phyloP scores from a whole-genome alignment of 37 sponge, comb jelly and placozoan species.

The Hormiphora californensis region DNA sequence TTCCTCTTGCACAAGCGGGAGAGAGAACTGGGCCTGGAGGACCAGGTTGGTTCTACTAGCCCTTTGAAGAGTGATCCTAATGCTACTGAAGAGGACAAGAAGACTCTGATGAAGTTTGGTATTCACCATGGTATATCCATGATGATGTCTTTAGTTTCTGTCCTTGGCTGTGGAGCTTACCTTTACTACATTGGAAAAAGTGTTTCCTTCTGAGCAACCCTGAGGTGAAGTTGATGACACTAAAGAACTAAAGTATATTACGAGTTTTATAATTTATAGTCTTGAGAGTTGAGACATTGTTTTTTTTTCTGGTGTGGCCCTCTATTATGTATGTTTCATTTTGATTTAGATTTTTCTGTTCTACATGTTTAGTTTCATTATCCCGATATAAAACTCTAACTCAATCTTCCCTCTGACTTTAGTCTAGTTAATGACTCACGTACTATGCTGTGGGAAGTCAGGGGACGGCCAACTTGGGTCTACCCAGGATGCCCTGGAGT shows the following conservation, averaged over 20 bases:
- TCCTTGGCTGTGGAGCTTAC: constrained; percentile 30
- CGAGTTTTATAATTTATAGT: neutral
- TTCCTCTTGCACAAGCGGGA: constrained; percentile 12
- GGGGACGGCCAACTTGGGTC: constrained; percentile 32
- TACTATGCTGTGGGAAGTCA: constrained; percentile 31
- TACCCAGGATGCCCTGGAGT: too few relatives aligned
- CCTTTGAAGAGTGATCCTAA: neutral
- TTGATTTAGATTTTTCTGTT: too few relatives aligned
- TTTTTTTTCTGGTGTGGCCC: too few relatives aligned
- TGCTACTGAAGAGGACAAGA: constrained; percentile 17
- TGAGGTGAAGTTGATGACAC: neutral
- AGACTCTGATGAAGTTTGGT: neutral
- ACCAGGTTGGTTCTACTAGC: constrained; percentile 12
- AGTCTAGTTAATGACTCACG: constrained; percentile 44
- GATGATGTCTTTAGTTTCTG: constrained; percentile 31
- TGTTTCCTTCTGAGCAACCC: neutral
- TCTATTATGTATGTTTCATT: too few relatives aligned
- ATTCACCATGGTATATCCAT: constrained; percentile 20
- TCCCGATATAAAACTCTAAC: too few relatives aligned
- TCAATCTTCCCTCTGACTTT: too few relatives aligned
- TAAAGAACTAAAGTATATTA: neutral
- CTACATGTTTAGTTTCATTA: too few relatives aligned
- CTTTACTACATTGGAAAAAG: constrained; percentile 3
- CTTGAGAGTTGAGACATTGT: neutral
- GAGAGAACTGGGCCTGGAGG: constrained; percentile 1